Percentiles rank a stretch among this genome's conserved stretches.
These are phyloP conservation scores for Nyctereutes procyonoides DNA, from an alignment of 2,113 vertebrate species.

Conservation along the genomic window DNA sequence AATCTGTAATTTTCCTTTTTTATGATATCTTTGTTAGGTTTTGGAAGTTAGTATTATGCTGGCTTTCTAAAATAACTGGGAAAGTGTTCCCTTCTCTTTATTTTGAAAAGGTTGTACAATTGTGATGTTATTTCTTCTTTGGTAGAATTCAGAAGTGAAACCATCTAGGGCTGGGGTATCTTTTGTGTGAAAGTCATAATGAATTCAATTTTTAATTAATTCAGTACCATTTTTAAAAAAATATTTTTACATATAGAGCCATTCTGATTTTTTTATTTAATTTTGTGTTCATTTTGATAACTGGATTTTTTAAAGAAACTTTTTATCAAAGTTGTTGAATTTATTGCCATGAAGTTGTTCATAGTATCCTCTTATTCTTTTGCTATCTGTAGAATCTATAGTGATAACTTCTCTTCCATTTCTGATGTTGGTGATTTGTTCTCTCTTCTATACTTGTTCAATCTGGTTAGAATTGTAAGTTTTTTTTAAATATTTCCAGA, in stretches of 20 bases:
- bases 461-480: not conserved
- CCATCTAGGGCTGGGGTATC: not conserved
- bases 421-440: not conserved
- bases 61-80: not conserved
- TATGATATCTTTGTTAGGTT: not conserved
- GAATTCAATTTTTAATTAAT: not conserved
- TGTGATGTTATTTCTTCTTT: not conserved
- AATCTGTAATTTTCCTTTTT: constrained; percentile 8
- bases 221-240: not conserved
- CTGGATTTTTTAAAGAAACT: not conserved
- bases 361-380: not conserved
- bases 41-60: not conserved
- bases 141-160: not conserved
- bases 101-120: not conserved
- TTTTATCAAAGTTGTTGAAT: not conserved
- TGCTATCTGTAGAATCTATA: not conserved
- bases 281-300: not conserved
- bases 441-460: not conserved
- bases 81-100: not conserved
- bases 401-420: not conserved
- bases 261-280: not conserved
- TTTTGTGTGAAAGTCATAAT: not conserved
- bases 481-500: not conserved
- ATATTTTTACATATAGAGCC: not conserved
- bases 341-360: constrained; percentile 11